Base-by-base conservation (phyloP, 2,888 invertebrate genomes). In the Leuctra nigra region DNA sequence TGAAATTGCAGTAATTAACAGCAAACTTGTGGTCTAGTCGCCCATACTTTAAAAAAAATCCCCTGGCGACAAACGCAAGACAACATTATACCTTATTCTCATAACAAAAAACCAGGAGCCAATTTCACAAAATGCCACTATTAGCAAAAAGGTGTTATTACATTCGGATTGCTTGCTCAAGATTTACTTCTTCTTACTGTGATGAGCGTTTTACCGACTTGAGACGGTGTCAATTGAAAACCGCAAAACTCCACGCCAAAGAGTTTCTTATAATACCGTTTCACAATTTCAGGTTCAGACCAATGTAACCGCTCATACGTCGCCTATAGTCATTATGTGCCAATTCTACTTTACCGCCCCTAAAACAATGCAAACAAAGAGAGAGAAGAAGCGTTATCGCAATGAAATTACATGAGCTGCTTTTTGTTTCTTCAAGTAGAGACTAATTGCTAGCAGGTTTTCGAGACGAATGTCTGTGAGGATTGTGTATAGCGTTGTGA, bases 241-340 rank as follows among this genome's bases (percentile, higher is more conserved):
- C 57, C 57, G n/a, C 57, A 53, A 14, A 48, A 55, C 47, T 7
- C 18, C 14, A 41, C 41, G 41, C 41, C 41, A 41, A 14, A n/a
- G 18, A 4, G 18, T 35, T 14, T 14, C 41, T 29, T 48, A 29
- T 50, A 22, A 29, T 50, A 33, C 50, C 50, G 50, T 56, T 56
- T 56, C 33, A 56, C 44, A 53, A 53, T 53, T 46, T 53, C 53
- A 29, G 35, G 50, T 56, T 50, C 35, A 44, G 53, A 53, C 53
- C 41, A 53, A 41, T 29, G 14, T 18, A 50, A 18, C 52, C 33
- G 41, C 25, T 38, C 11, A n/a, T 29, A 29, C 29, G 11, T 11
- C 29, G 18, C 48, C 13, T 7, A 18, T 50, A 35, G 50, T 50
- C 33, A 50, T 50, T 50, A 50, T 22, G 18, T 16, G 35, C 33